Conservation (phyloP, 1,140 invertebrate genomes). For the Drosophila pectinifera region DNA sequence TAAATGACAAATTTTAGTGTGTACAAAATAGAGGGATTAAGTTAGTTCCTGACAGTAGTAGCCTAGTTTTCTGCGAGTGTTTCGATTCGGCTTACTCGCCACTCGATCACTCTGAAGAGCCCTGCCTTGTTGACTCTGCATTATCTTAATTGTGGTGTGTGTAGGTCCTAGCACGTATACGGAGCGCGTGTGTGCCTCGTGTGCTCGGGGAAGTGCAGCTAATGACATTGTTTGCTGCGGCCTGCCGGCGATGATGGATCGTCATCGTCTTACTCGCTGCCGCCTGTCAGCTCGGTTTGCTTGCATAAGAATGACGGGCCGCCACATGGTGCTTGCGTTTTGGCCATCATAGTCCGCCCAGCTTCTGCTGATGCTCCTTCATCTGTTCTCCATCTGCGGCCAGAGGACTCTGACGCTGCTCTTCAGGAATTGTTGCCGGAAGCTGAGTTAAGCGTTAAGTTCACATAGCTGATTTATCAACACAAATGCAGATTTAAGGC, state of each 20-base stretch:
- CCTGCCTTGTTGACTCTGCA: constrained; percentile 50
- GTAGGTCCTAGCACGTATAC: constrained; percentile 43
- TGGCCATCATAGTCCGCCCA: not conserved
- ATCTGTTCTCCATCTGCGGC: not conserved
- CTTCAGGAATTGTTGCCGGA: no score
- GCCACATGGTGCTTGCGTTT: not conserved
- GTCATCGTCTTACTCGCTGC: constrained; percentile 6
- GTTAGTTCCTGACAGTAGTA: no score
- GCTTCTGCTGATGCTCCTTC: not conserved
- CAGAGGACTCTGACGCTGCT: constrained; percentile 5
- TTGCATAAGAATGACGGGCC: constrained; percentile 18
- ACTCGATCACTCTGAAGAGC: constrained; percentile 19
- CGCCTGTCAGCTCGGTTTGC: constrained; percentile 11
- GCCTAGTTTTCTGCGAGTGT: constrained; percentile 9
- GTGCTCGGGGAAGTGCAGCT: constrained; percentile 40
- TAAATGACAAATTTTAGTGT: no score
- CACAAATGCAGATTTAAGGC: no score
- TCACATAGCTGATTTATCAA: no score
- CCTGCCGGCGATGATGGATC: constrained; percentile 37
- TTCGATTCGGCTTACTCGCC: constrained; percentile 11
- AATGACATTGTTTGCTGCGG: constrained; percentile 39
- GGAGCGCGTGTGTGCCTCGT: constrained; percentile 25
- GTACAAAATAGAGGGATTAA: no score
- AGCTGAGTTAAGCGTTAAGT: no score
- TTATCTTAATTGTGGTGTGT: constrained; percentile 73